Percentiles rank a stretch among this genome's conserved stretches.
Evolutionary conservation across 2,113 vertebrate genomes (phyloP).

Genomic region (Myocastor coypus): DNA sequence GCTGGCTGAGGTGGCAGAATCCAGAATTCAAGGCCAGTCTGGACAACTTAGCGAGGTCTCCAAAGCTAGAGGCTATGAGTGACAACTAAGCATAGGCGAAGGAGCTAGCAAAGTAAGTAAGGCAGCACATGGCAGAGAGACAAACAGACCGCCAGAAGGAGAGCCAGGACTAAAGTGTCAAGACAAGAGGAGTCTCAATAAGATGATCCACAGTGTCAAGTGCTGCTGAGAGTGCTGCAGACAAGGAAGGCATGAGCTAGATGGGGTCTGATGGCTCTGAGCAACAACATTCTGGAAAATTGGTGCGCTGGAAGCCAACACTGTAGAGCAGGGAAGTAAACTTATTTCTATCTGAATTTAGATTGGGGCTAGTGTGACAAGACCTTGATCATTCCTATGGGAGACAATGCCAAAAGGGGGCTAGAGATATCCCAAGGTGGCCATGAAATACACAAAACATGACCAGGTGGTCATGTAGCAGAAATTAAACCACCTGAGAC

Average conservation of each 20-base stretch:
- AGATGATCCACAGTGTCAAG: too few relatives aligned
- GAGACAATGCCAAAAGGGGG: not conserved
- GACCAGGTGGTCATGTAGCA: rapidly evolving
- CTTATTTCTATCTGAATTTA: not conserved
- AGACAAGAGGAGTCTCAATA: not conserved
- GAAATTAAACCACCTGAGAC: not conserved
- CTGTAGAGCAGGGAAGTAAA: not conserved
- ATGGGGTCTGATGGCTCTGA: rapidly evolving
- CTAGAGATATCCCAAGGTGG: too few relatives aligned
- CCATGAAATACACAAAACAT: not conserved
- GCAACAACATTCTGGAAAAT: not conserved
- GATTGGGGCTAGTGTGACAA: not conserved
- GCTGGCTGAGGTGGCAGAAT: not conserved
- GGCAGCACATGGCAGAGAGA: not conserved
- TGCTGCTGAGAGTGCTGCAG: not conserved
- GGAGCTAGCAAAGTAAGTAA: not conserved
- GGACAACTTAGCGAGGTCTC: not conserved
- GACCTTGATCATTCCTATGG: not conserved
- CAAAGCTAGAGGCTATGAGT: not conserved
- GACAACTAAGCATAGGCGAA: not conserved
- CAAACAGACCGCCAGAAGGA: not conserved
- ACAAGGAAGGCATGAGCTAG: not conserved
- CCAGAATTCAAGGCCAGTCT: not conserved
- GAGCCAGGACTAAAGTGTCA: not conserved
- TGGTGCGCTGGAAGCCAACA: not conserved